A percentile compares a stretch with the other conserved stretches of the same genome.
These are phyloP conservation scores for Leontopithecus rosalia DNA, from an alignment of 2,797 vertebrate genomes.

Conservation along the genomic window DNA sequence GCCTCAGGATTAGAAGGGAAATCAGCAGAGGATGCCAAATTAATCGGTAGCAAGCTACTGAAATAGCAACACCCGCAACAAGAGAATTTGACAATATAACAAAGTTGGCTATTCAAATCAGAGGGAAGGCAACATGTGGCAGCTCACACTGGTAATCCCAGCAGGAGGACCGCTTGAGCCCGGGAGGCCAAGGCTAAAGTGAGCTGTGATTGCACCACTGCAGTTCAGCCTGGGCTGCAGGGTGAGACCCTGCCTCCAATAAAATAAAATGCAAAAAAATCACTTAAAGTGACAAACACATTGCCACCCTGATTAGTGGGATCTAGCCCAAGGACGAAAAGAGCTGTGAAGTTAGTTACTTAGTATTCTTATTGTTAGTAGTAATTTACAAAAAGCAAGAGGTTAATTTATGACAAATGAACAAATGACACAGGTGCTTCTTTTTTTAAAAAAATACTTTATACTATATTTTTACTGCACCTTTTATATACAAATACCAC, in stretches of 20 bases:
- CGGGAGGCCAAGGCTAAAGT: not conserved
- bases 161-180: not conserved
- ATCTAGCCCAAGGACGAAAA: not conserved
- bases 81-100: not conserved
- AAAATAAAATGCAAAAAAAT: not conserved
- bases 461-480: not conserved
- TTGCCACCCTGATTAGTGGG: not conserved
- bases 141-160: not conserved
- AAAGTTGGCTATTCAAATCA: not conserved
- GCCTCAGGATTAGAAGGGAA: not conserved
- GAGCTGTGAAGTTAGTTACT: not conserved
- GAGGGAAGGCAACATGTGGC: not conserved
- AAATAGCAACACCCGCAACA: not conserved
- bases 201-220: not conserved
- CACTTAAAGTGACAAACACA: slow-evolving; percentile 1
- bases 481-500: not conserved
- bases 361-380: not conserved
- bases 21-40: not conserved
- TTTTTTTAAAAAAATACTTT: not conserved
- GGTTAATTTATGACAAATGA: not conserved
- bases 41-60: not conserved
- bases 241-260: not conserved
- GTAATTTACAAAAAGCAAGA: not conserved
- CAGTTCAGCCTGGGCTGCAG: not conserved
- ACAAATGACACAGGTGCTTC: not conserved